Conservation (phyloP, 2,888 invertebrate species). For the Xestia ashworthii region DNA sequence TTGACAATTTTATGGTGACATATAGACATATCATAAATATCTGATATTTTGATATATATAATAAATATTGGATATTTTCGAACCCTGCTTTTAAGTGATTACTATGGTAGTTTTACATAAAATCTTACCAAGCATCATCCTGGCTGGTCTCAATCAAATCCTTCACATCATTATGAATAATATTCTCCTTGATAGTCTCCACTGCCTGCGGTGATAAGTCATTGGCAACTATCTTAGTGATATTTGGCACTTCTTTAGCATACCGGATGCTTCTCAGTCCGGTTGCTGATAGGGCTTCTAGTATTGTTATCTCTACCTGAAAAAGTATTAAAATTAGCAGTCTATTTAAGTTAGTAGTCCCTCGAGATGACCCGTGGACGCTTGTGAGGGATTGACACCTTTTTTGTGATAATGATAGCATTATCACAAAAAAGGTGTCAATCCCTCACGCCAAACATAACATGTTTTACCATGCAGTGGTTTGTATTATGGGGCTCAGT, state of each 20-base stretch:
- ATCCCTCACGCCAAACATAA: no score
- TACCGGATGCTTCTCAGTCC: conserved; percentile 98
- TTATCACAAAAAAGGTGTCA: no score
- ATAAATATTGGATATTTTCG: no score
- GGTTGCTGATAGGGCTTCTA: conserved; percentile 99
- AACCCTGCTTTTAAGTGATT: no score
- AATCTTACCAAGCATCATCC: conserved; percentile 96
- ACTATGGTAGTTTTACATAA: not conserved
- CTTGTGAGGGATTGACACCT: no score
- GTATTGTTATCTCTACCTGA: conserved; percentile 92
- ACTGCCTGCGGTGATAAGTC: conserved; percentile 97
- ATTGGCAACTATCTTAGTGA: conserved; percentile 96
- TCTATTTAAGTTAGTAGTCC: not conserved
- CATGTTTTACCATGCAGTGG: not conserved
- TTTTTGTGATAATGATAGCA: not conserved
- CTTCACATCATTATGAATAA: conserved; percentile 93
- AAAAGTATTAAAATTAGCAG: conserved; percentile 20
- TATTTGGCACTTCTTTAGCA: conserved; percentile 97
- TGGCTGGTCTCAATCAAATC: conserved; percentile 94
- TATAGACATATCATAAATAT: no score
- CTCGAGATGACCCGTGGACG: not conserved
- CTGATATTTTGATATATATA: no score
- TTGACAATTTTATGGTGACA: no score
- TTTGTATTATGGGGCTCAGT: not conserved
- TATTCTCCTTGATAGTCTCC: conserved; percentile 95